These are phyloP conservation scores for Barbus barbus DNA, from an alignment of 2,113 vertebrate genomes.

Conservation along the genomic window DNA sequence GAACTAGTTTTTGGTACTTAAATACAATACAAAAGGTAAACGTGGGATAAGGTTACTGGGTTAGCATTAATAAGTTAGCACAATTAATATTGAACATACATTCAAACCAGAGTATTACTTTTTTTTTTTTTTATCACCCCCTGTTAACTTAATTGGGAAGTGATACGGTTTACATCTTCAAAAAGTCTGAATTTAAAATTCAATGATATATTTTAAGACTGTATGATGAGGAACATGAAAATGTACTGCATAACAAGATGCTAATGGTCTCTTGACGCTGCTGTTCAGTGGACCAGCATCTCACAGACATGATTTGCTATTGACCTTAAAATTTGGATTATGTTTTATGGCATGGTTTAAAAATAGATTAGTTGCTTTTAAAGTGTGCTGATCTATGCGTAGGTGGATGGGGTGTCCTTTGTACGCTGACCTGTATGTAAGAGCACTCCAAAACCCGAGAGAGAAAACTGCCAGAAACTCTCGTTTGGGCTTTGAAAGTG, in stretches of 20 bases:
- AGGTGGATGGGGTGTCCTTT: not conserved
- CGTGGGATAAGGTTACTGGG: not conserved
- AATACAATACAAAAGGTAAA: not conserved
- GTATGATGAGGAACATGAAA: too few species aligned
- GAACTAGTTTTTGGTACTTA: too few species aligned
- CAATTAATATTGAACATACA: not conserved
- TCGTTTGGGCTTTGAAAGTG: not conserved
- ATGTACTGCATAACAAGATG: not conserved
- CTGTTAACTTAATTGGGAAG: not conserved
- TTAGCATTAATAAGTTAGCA: not conserved
- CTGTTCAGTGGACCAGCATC: not conserved
- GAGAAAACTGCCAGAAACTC: not conserved
- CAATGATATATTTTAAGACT: not conserved
- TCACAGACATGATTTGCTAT: not conserved
- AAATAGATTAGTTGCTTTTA: not conserved
- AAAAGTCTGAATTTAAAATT: not conserved
- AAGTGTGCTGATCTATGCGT: not conserved
- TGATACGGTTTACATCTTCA: not conserved
- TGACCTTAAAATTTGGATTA: not conserved
- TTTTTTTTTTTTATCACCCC: too few species aligned
- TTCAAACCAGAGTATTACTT: too few species aligned
- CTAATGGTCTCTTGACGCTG: not conserved
- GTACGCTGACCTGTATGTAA: not conserved
- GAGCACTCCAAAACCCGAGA: not conserved
- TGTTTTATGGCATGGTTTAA: constrained; percentile 22